Conservation (phyloP, 2,888 invertebrate species). For the Salticus scenicus region DNA sequence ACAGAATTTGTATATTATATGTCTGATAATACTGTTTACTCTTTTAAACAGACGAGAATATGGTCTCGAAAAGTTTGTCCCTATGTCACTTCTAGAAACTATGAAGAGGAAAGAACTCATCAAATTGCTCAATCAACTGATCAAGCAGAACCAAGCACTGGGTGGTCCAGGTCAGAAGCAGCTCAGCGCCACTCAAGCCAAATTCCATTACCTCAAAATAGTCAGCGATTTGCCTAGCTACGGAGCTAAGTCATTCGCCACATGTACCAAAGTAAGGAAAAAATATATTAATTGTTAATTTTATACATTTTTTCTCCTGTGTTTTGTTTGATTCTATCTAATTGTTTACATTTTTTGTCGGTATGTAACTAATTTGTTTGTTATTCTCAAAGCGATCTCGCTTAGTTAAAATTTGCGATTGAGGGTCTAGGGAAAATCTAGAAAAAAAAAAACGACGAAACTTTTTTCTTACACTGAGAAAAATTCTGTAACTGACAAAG, state of each 20-base stretch:
- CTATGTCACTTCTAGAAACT: constrained; percentile 87
- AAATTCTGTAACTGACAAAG: no score
- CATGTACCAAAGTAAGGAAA: constrained; percentile 81
- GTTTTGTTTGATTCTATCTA: no score
- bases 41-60: constrained; percentile 82
- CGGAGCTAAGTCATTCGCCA: constrained; percentile 93
- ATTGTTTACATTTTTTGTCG: no score
- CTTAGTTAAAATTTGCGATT: no score
- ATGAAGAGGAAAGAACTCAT: constrained; percentile 93
- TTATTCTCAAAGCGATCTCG: no score
- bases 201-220: constrained; percentile 94
- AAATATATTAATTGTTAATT: no score
- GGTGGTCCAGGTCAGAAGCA: constrained; percentile 88
- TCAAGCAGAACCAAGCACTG: constrained; percentile 89
- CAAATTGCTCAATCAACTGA: constrained; percentile 87
- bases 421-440: no score
- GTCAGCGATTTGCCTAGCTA: constrained; percentile 92
- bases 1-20: no score
- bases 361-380: no score
- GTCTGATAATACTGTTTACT: background rate
- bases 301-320: no score
- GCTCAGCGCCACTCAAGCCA: constrained; percentile 85
- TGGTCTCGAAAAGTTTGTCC: constrained; percentile 92
- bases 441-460: no score
- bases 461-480: no score